These are phyloP conservation scores for Pavo muticus DNA, from an alignment of 2,113 vertebrate species.

Conservation along the genomic window DNA sequence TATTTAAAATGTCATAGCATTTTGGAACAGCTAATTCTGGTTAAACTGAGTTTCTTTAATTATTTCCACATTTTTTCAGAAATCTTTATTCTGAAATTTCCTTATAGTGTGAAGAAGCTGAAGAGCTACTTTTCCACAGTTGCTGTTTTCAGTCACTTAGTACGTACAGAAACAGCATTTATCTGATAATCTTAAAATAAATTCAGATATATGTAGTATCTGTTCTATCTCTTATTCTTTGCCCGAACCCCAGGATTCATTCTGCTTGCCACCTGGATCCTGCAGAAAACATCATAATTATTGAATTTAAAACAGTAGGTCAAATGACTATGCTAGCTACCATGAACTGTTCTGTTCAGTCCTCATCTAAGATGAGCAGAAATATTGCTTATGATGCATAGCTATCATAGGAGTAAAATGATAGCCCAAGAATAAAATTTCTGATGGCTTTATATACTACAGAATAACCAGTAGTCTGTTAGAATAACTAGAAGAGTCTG, in stretches of 20 bases:
- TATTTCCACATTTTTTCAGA: background rate
- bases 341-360: background rate
- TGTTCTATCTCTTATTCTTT: background rate
- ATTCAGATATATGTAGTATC: background rate
- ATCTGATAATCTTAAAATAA: background rate
- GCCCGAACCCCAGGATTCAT: background rate
- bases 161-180: background rate
- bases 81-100: background rate
- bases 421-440: background rate
- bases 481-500: background rate
- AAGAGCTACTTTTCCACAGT: background rate
- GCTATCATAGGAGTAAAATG: background rate
- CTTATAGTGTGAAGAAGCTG: background rate
- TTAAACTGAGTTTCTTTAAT: background rate
- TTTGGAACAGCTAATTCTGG: background rate
- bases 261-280: background rate
- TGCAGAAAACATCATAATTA: background rate
- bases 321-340: background rate
- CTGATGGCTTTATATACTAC: background rate
- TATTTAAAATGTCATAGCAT: background rate
- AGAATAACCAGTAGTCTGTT: background rate
- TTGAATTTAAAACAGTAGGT: background rate
- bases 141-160: background rate
- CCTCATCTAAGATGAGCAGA: background rate
- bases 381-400: background rate